phyloP scores from a whole-genome alignment of 92 coral and sea anemone species.

The Bergia puertoricense region DNA sequence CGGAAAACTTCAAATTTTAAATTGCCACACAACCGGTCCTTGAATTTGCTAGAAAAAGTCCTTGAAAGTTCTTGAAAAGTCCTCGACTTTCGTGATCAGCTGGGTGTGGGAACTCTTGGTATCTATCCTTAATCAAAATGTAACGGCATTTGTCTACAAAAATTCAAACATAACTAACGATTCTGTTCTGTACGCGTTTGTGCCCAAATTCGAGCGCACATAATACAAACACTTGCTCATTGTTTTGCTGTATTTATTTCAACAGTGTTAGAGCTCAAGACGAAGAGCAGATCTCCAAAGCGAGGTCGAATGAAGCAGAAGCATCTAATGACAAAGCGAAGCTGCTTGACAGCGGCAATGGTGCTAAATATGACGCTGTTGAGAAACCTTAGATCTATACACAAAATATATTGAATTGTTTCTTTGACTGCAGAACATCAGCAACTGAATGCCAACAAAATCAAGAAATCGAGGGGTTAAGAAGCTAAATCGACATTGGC shows the following conservation, averaged over 20 bases:
- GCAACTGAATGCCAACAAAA: background rate
- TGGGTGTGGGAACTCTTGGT: no score
- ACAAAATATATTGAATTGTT: background rate
- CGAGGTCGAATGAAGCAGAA: slow-evolving; percentile 67
- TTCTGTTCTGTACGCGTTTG: no score
- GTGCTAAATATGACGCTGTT: slow-evolving; percentile 63
- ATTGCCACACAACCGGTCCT: no score
- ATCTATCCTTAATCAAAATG: no score
- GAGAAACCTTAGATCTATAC: slow-evolving; percentile 28
- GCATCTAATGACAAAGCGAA: slow-evolving; percentile 58
- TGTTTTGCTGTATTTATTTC: background rate
- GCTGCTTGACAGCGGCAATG: slow-evolving; percentile 52
- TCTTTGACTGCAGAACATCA: background rate
- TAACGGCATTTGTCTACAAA: no score
- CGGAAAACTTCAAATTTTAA: no score
- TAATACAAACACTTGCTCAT: background rate
- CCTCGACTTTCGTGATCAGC: no score
- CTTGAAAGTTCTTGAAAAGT: no score
- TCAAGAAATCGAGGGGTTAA: background rate
- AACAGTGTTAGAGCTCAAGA: slow-evolving; percentile 57
- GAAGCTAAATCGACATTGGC: background rate
- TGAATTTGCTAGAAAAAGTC: no score
- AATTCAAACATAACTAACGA: no score
- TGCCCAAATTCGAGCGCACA: no score
- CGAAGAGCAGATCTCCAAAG: slow-evolving; percentile 59